These are phyloP conservation scores for Anser cygnoides DNA, from an alignment of 2,113 vertebrate genomes.

Conservation along the genomic window DNA sequence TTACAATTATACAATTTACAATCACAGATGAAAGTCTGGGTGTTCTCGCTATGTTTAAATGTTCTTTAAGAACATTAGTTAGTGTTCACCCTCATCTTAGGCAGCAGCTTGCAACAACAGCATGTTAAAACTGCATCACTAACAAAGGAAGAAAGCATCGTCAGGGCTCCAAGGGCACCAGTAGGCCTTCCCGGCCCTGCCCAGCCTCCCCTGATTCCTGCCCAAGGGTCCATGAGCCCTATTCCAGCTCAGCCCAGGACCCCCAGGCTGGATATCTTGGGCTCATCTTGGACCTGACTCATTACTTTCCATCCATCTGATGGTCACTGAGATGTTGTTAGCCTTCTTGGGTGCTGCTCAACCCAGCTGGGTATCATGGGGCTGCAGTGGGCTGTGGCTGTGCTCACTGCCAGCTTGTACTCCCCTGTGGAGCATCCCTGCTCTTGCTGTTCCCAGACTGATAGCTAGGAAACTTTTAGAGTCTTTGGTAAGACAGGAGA, in stretches of 20 bases:
- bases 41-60: background rate
- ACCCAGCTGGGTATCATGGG: background rate
- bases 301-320: fast-evolving
- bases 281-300: background rate
- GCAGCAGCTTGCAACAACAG: background rate
- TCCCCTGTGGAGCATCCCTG: background rate
- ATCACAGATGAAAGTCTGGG: background rate
- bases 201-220: background rate
- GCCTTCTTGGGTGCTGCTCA: background rate
- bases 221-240: background rate
- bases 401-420: background rate
- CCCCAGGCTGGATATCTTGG: background rate
- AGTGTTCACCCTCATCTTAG: background rate
- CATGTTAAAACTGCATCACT: background rate
- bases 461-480: background rate
- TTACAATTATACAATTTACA: background rate
- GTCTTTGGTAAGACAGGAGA: background rate
- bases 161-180: fast-evolving
- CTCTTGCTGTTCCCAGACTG: background rate
- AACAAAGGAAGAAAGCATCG: background rate
- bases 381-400: background rate
- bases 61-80: background rate
- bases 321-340: background rate
- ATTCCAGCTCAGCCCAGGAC: background rate
- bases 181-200: background rate